Evolutionary conservation across 2,113 vertebrate genomes (phyloP).

Genomic region (Phalacrocorax carbo): DNA sequence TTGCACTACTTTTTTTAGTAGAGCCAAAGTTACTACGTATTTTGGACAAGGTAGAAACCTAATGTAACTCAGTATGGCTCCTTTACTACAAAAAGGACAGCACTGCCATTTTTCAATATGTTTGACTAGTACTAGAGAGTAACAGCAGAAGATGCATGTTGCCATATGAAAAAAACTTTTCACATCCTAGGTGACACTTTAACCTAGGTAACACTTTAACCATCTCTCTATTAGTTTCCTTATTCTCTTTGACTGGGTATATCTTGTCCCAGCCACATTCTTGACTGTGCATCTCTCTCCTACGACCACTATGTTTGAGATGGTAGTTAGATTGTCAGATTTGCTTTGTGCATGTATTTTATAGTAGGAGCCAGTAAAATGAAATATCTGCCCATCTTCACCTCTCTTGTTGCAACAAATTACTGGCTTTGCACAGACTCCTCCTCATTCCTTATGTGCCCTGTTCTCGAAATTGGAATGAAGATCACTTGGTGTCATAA

Average conservation of each 20-base stretch:
- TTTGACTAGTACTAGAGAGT: not conserved
- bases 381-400: not conserved
- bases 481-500: not conserved
- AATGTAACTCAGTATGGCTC: not conserved
- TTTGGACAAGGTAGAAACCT: not conserved
- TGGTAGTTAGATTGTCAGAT: not conserved
- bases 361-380: not conserved
- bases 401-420: rapidly evolving
- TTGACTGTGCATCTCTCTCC: not conserved
- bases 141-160: not conserved
- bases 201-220: not conserved
- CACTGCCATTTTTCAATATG: not conserved
- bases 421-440: not conserved
- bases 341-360: not conserved
- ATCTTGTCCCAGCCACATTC: rapidly evolving
- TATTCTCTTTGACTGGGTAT: not conserved
- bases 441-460: not conserved
- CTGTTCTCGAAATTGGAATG: not conserved
- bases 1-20: not conserved
- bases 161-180: not conserved
- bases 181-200: not conserved
- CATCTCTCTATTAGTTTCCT: not conserved
- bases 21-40: not conserved
- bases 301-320: not conserved
- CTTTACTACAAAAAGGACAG: not conserved